Base-by-base conservation (phyloP, 2,113 vertebrate species). In the Arenaria interpres region DNA sequence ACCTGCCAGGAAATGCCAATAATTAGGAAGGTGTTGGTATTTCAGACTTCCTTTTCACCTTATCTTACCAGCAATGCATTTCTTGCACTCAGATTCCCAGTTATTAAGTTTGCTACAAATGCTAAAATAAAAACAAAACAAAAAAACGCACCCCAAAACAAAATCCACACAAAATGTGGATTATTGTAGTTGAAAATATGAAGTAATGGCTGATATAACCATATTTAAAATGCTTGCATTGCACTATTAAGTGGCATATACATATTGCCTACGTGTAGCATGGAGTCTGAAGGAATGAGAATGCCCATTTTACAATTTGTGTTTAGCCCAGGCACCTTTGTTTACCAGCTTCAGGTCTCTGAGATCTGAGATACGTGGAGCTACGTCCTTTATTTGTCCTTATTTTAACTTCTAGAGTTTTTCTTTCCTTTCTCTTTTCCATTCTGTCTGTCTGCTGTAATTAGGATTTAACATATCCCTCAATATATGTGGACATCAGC, bases 371-470 rank as follows among this genome's bases (percentile, higher is more conserved):
- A 18, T 27, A 35, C 3, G 1, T 4, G 5, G 43, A 48, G 48
- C 35, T 67, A 9, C 50, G 56, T 75, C 86, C 69, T 97, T 92
- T 79, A 50, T 80, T 90, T 94, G 88, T 86, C 68, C 68, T 80
- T 76, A 43, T 71, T 91, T 88, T 57, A 81, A 30, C 9, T 88
- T 72, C 54, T 22, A n/a, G 28, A 22, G 16, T 83, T 88, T 67
- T 62, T 66, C 23, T 90, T 79, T 69, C 13, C 72, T 90, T 79
- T 59, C 35, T 43, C 5, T 56, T 94, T 66, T 57, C 9, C 25
- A 32, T 72, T 79, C 53, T 89, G 37, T 41, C 32, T 43, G 35
- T 73, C 46, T 78, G 12, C 30, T 78, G 27, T 68, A 91, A 97
- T 89, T 89, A 88, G 48, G 41, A 71, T 88, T 95, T 91, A 85